phyloP scores from a whole-genome alignment of 2,113 vertebrate species.

The Xerus inauris region DNA sequence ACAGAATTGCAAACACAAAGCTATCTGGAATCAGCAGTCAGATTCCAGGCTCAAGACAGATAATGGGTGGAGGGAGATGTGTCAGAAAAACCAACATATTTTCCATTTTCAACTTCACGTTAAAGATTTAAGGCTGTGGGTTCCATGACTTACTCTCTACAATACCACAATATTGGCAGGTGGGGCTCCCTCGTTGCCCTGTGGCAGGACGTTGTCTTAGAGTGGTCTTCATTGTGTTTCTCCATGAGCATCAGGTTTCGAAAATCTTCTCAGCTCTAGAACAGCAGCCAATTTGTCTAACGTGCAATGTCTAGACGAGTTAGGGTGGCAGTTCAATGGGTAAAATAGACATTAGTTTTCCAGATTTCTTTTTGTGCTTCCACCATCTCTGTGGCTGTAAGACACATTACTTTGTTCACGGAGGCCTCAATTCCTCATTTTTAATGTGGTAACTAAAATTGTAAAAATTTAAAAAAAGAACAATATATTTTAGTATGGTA shows the following conservation, averaged over 20 bases:
- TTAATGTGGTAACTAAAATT: background rate
- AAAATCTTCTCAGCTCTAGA: background rate
- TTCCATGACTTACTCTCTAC: background rate
- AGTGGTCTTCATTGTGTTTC: background rate
- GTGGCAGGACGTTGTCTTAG: fast-evolving
- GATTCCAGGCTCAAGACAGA: background rate
- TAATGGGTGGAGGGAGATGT: background rate
- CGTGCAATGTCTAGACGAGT: background rate
- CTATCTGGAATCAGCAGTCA: background rate
- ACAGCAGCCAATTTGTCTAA: background rate
- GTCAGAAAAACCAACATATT: background rate
- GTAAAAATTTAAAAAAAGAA: background rate
- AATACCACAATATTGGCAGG: fast-evolving
- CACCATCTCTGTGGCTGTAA: background rate
- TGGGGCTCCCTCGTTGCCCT: no score
- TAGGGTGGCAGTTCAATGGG: background rate
- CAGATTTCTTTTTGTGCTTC: background rate
- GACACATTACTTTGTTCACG: background rate
- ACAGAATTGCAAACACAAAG: background rate
- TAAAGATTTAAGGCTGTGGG: background rate
- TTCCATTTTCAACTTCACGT: background rate
- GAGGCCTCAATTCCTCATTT: background rate
- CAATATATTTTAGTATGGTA: background rate
- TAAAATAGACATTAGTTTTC: background rate
- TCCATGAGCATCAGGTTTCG: background rate